Percentiles rank a stretch among this genome's conserved stretches.
phyloP scores from a whole-genome alignment of 2,113 vertebrate species.

The Proteles cristata region DNA sequence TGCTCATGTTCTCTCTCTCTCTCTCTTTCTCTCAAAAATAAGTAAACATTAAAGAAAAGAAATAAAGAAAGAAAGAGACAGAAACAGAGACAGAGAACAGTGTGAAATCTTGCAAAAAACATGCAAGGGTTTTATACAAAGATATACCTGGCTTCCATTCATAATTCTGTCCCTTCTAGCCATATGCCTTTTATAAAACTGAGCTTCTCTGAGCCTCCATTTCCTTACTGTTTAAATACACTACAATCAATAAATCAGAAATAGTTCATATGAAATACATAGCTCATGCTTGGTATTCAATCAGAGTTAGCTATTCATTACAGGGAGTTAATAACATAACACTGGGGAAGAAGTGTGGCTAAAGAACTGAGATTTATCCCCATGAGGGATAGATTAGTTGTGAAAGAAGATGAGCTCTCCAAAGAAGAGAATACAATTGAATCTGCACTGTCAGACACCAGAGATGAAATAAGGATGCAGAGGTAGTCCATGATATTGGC shows the following conservation, averaged over 20 bases:
- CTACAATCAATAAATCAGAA: not conserved
- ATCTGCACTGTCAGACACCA: not conserved
- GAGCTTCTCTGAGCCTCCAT: not conserved
- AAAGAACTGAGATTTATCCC: constrained; percentile 27
- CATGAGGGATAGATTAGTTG: not conserved
- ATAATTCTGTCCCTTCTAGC: not conserved
- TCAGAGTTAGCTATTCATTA: not conserved
- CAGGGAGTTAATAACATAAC: not conserved
- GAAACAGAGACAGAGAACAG: not conserved
- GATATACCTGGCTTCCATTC: not conserved
- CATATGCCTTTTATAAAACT: constrained; percentile 2
- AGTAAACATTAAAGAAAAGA: too few species aligned
- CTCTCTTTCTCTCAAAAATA: too few species aligned
- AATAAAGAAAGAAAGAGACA: not conserved
- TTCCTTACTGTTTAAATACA: constrained; percentile 20
- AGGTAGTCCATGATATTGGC: not conserved
- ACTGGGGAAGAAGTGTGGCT: constrained; percentile 10
- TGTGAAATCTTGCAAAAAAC: not conserved
- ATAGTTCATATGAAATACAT: not conserved
- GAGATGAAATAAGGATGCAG: not conserved
- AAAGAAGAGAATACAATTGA: constrained; percentile 24
- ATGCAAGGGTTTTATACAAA: not conserved
- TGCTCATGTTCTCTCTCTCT: too few species aligned
- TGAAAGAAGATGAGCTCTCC: not conserved
- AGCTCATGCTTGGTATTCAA: not conserved